These are phyloP conservation scores for Thecocarcelia acutangulata DNA, from an alignment of 2,888 invertebrate species.

Conservation along the genomic window DNA sequence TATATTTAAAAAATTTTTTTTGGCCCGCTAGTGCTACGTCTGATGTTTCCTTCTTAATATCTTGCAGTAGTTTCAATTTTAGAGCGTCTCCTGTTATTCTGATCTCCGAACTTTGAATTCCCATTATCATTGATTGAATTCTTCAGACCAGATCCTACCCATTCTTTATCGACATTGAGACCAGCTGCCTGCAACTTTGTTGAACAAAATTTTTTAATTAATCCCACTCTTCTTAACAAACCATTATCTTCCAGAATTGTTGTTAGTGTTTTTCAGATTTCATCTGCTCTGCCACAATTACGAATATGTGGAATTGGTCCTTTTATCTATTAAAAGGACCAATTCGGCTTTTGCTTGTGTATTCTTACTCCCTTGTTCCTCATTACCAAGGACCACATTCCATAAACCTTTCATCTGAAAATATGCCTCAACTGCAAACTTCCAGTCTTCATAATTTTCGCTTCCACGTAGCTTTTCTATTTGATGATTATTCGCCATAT, in stretches of 20 bases:
- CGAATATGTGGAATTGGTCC: conserved; percentile 25
- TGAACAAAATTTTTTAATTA: too few relatives aligned
- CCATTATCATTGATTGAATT: conserved; percentile 6
- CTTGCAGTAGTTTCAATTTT: background rate
- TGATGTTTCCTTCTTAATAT: conserved; percentile 11
- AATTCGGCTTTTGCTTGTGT: too few relatives aligned
- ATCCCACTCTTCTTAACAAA: conserved; percentile 42
- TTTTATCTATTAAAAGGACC: conserved; percentile 30
- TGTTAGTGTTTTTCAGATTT: background rate
- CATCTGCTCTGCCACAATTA: background rate
- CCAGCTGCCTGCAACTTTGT: too few relatives aligned
- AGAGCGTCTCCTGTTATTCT: conserved; percentile 6
- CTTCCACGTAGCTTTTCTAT: background rate
- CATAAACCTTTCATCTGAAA: conserved; percentile 50
- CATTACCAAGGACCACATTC: conserved; percentile 34
- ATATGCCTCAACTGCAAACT: too few relatives aligned
- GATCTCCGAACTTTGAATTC: conserved; percentile 31
- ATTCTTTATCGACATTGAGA: conserved; percentile 36
- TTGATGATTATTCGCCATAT: too few relatives aligned
- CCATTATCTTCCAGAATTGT: conserved; percentile 32
- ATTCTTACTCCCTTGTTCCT: too few relatives aligned
- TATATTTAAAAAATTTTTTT: background rate
- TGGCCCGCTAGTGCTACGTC: conserved; percentile 4
- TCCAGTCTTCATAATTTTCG: conserved; percentile 50
- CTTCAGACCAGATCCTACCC: conserved; percentile 29